Conservation (phyloP, 2,797 vertebrate genomes). For the Pangasius macronema region DNA sequence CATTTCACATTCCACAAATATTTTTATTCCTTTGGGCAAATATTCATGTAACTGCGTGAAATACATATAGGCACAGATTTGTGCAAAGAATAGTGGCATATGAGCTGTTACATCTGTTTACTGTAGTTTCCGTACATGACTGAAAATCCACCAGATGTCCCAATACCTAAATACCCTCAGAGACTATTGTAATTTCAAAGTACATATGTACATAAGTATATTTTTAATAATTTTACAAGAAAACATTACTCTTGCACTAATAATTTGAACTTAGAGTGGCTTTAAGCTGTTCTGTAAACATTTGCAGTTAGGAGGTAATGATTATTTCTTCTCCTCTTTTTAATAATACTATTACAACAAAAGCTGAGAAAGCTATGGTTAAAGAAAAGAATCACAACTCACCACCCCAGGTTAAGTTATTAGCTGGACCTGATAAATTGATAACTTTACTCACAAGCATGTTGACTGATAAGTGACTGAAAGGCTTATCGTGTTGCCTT, state of each 20-base stretch:
- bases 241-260: background rate
- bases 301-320: background rate
- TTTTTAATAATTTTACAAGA: background rate
- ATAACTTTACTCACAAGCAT: background rate
- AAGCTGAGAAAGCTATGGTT: background rate
- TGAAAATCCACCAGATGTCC: background rate
- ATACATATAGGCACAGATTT: background rate
- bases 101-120: background rate
- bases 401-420: background rate
- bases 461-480: background rate
- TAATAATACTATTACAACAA: background rate
- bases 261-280: background rate
- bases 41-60: background rate
- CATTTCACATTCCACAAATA: slow-evolving; percentile 1
- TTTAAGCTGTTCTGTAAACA: background rate
- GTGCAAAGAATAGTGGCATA: background rate
- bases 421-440: background rate
- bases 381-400: background rate
- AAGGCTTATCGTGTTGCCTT: background rate
- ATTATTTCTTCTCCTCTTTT: background rate
- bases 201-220: background rate
- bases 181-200: background rate
- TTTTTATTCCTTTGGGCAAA: background rate
- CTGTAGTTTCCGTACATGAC: background rate
- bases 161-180: background rate